These are phyloP conservation scores for Tethea ocularis DNA, from an alignment of 2,888 invertebrate species.

Conservation along the genomic window DNA sequence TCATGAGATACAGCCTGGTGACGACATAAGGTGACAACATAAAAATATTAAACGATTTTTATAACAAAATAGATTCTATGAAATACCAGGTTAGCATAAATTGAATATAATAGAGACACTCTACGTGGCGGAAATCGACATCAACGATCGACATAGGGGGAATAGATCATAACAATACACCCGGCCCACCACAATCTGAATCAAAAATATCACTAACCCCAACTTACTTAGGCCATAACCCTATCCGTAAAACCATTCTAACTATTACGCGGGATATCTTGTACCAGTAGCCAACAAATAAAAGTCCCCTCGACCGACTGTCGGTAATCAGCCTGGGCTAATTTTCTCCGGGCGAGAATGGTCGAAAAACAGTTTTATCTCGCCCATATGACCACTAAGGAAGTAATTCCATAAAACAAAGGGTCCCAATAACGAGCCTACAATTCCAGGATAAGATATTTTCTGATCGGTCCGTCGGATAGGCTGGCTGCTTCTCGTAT, in stretches of 20 bases:
- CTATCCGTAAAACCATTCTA: slow-evolving; percentile 13
- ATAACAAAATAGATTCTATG: too few species aligned
- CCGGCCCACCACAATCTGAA: neutral
- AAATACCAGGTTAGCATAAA: too few species aligned
- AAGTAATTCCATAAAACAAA: slow-evolving; percentile 72
- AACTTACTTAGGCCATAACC: slow-evolving; percentile 17
- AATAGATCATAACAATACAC: too few species aligned
- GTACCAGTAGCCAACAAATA: slow-evolving; percentile 44
- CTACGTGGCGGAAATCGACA: too few species aligned
- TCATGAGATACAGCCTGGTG: too few species aligned
- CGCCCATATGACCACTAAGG: slow-evolving; percentile 67
- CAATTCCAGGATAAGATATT: slow-evolving; percentile 50
- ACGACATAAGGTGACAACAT: too few species aligned
- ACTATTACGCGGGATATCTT: slow-evolving; percentile 28
- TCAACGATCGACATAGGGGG: too few species aligned
- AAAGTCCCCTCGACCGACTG: slow-evolving; percentile 22
- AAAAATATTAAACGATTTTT: too few species aligned
- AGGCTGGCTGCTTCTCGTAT: slow-evolving; percentile 22
- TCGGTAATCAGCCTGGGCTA: slow-evolving; percentile 59
- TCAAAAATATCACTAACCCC: neutral
- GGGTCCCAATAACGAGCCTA: slow-evolving; percentile 55
- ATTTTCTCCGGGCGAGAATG: slow-evolving; percentile 54
- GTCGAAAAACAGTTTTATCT: slow-evolving; percentile 68
- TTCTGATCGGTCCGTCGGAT: slow-evolving; percentile 56
- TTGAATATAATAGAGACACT: too few species aligned